These are phyloP conservation scores for Cistogaster globosa DNA, from an alignment of 2,888 invertebrate genomes.

Conservation along the genomic window DNA sequence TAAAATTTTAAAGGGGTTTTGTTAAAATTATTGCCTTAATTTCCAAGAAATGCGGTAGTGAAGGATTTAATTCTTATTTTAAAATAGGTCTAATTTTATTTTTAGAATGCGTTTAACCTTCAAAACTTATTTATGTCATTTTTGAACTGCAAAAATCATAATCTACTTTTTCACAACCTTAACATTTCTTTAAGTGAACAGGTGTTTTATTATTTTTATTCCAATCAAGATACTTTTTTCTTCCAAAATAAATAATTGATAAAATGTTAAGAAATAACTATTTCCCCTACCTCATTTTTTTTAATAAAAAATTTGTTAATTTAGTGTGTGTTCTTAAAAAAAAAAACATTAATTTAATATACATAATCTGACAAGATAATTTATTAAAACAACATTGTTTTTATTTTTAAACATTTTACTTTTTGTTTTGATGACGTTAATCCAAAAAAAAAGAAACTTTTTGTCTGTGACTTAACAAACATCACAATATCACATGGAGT, in stretches of 20 bases:
- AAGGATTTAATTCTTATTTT: no score
- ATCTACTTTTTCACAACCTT: no score
- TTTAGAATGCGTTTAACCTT: no score
- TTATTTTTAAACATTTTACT: conserved; percentile 3
- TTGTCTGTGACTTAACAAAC: conserved; percentile 32
- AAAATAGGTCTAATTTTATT: no score
- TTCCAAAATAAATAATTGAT: no score
- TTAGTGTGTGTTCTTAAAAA: conserved; percentile 2
- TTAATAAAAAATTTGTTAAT: conserved; percentile 1
- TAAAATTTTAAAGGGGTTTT: no score
- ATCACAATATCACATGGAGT: conserved; percentile 23
- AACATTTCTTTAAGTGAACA: no score
- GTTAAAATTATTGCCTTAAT: no score
- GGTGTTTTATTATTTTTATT: no score
- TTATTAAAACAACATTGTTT: conserved; percentile 66
- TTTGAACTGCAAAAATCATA: no score
- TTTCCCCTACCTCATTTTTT: conserved; percentile 1
- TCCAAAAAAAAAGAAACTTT: conserved; percentile 42
- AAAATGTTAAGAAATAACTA: neutral
- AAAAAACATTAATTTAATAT: conserved; percentile 45
- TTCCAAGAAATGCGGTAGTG: no score
- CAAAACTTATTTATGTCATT: no score
- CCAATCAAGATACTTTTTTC: neutral
- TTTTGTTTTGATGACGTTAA: conserved; percentile 46
- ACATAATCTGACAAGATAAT: conserved; percentile 68